These are phyloP conservation scores for Halcyon badia DNA, from an alignment of 2,797 vertebrate species.

Conservation along the genomic window DNA sequence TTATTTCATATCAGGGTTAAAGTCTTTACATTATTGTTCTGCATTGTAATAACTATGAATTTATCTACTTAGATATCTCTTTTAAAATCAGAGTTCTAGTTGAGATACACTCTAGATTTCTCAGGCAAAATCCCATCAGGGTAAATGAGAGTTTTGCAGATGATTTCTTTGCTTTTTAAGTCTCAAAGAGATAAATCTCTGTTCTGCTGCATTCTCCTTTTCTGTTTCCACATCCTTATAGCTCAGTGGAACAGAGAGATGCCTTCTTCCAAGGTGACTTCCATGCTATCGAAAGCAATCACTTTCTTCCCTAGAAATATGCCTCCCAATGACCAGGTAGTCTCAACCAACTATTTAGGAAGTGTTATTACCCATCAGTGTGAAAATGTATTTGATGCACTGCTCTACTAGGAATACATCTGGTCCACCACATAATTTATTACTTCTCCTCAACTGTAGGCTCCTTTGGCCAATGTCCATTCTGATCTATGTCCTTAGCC, in stretches of 20 bases:
- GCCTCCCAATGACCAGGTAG: not conserved
- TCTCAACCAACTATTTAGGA: not conserved
- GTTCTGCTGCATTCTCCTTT: not conserved
- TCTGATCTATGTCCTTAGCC: not conserved
- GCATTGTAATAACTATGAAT: not conserved
- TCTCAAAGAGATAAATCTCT: not conserved
- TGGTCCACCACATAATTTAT: not conserved
- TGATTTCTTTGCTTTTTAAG: not conserved
- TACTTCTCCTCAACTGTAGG: not conserved
- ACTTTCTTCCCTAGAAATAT: not conserved
- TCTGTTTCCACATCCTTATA: not conserved
- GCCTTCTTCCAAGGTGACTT: slow-evolving; percentile 15
- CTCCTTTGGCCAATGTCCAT: not conserved
- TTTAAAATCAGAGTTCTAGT: not conserved
- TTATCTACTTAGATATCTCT: not conserved
- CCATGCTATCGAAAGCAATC: not conserved
- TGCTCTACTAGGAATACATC: not conserved
- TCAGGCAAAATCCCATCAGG: not conserved
- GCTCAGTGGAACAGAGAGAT: not conserved
- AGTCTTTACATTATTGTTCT: slow-evolving; percentile 10
- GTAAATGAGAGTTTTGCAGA: slow-evolving; percentile 3
- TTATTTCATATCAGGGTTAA: slow-evolving; percentile 13
- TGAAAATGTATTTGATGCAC: not conserved
- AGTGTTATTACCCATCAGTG: not conserved
- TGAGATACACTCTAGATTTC: not conserved